Evolutionary conservation across 1,140 invertebrate species (phyloP), one percentile per base, ranked within the genome.

Genomic region (Ips nitidus): DNA sequence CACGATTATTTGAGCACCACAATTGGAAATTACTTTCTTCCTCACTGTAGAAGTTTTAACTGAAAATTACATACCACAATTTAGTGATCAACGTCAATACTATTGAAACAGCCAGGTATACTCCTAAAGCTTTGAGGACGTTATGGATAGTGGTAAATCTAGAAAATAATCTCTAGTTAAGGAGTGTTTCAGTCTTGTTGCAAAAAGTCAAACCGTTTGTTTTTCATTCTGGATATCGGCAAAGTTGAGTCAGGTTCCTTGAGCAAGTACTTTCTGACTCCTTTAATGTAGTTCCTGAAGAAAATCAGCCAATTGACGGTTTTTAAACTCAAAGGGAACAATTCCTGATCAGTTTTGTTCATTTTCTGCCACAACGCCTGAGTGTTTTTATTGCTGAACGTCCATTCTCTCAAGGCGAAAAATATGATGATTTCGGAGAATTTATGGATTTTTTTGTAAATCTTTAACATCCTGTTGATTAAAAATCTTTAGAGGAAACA

Each of bases 361-460:
- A 93, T 78, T 47, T 82, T 79, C 0, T 79, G 68, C 84, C 86
- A 88, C 40, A 94, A 75, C 36, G 76, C 78, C 60, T 83, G 77
- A 0, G 90, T 81, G 79, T 92, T 89, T 47, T 86, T 79, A 72
- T 89, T 89, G 36, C 83, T 81, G 78, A 92, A 94, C 1, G 82
- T 78, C 87, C 93, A 94, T 73, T 92, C 85, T 37, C 83, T 78
- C 2, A 83, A 86, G 8, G 85, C 87, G 80, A 95, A 95, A 74
- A 88, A 91, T n/a, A 86, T 82, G n/a, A 94, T 78, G 0, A 88
- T 86, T 3, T 85, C 80, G 0, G 86, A 82, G 45, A 92, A 90
- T 77, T 89, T 89, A 73, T 91, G 85, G 40, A 95, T 85, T 78
- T 90, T 92, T 52, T 84, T 83, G 76, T 94, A 93, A 36, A 90